Conservation (phyloP, 1,140 invertebrate species). For the Acromyrmex heyeri region DNA sequence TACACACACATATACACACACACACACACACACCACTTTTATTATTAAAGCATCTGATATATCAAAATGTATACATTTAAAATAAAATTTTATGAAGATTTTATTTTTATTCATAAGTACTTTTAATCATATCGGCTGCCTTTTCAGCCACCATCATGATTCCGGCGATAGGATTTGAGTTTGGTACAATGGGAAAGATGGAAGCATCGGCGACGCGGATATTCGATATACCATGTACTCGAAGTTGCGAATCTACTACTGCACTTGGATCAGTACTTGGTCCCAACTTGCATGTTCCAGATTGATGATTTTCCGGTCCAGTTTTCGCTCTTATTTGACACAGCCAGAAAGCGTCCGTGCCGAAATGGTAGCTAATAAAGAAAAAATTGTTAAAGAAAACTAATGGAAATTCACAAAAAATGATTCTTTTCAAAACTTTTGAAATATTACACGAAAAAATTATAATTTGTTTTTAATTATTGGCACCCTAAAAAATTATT, state of each 20-base stretch:
- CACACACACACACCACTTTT: background rate
- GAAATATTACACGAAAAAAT: background rate
- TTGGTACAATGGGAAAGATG: slow-evolving; percentile 87
- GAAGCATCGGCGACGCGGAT: slow-evolving; percentile 88
- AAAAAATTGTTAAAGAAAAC: background rate
- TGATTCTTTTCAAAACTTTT: background rate
- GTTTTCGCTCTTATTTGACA: slow-evolving; percentile 84
- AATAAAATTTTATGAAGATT: too few species aligned
- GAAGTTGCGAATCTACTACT: slow-evolving; percentile 87
- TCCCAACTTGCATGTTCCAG: slow-evolving; percentile 88
- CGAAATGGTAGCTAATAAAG: slow-evolving; percentile 81
- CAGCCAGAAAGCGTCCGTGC: slow-evolving; percentile 87
- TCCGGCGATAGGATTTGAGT: slow-evolving; percentile 86
- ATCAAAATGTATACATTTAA: slow-evolving; percentile 34
- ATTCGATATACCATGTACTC: slow-evolving; percentile 85
- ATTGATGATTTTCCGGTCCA: slow-evolving; percentile 86
- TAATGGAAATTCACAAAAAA: background rate
- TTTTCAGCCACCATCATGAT: slow-evolving; percentile 88
- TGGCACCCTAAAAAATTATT: background rate
- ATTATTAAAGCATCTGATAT: background rate
- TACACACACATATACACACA: too few species aligned
- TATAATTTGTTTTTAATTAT: background rate
- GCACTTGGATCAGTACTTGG: slow-evolving; percentile 78
- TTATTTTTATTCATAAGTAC: slow-evolving; percentile 32
- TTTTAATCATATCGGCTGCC: slow-evolving; percentile 86